Percentiles rank a stretch among this genome's conserved stretches.
Conservation (phyloP, 2,797 vertebrate species). For the Parauchenoglanis punctatus region DNA sequence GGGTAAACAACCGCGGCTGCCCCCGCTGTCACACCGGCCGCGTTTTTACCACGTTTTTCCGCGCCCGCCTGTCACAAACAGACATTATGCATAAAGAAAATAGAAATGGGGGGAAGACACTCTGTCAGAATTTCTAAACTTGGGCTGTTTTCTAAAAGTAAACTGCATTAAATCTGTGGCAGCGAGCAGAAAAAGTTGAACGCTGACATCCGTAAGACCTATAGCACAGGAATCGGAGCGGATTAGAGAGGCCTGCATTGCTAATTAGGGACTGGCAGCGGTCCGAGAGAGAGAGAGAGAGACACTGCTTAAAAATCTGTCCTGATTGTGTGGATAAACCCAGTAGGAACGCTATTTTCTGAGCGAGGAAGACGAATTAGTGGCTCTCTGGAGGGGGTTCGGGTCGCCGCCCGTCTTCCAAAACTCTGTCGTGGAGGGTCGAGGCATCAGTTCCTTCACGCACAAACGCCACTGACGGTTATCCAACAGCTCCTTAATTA, state of each 20-base stretch:
- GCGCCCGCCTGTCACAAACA: slow-evolving; percentile 79
- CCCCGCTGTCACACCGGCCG: slow-evolving; percentile 79
- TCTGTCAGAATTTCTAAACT: slow-evolving; percentile 70
- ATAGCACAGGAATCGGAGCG: slow-evolving; percentile 30
- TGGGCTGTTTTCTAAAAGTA: slow-evolving; percentile 54
- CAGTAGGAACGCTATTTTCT: slow-evolving; percentile 73
- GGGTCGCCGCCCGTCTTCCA: slow-evolving; percentile 75
- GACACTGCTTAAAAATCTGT: not conserved
- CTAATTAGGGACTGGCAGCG: slow-evolving; percentile 57
- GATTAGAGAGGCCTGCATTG: slow-evolving; percentile 35
- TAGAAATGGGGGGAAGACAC: slow-evolving; percentile 71
- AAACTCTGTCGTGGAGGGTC: slow-evolving; percentile 72
- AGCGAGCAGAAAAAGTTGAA: slow-evolving; percentile 34
- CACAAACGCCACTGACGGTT: slow-evolving; percentile 83
- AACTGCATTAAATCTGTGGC: slow-evolving; percentile 53
- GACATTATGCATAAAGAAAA: slow-evolving; percentile 78
- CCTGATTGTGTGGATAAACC: slow-evolving; percentile 61
- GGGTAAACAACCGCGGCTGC: slow-evolving; percentile 83
- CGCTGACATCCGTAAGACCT: slow-evolving; percentile 27
- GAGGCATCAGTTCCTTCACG: slow-evolving; percentile 78
- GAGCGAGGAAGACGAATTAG: slow-evolving; percentile 69
- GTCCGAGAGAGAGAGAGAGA: slow-evolving; percentile 45
- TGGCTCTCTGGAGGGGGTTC: slow-evolving; percentile 71
- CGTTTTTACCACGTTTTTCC: slow-evolving; percentile 69
- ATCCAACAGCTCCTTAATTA: slow-evolving; percentile 87